Base-by-base conservation (phyloP, 2,797 vertebrate genomes). In the Manis javanica region DNA sequence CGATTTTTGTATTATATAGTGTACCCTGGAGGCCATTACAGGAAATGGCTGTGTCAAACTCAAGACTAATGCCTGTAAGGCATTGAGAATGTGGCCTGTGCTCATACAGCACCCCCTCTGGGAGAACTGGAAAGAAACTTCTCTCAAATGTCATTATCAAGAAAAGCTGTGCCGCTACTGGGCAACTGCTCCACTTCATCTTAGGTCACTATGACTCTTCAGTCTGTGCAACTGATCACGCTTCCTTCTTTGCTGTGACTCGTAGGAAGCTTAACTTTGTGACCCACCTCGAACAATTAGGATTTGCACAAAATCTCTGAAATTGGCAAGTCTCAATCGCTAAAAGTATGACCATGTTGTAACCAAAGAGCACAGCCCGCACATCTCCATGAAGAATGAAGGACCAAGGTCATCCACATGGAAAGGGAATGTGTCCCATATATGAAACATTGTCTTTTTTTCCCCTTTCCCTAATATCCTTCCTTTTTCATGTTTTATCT, bases 281-380 rank as follows among this genome's bases (percentile, higher is more conserved):
- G 64, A 64, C 9, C 49, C 42, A n/a, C 29, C 26, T 82, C 61
- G 72, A 71, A 72, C 6, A 93, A n/a, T n/a, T 11, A 71, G 12
- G 81, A 37, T 14, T 94, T 87, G 12, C 57, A 31, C 37, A 72
- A 68, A 85, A 18, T 26, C 51, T 61, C 49, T 77, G 86, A 93
- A 72, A 42, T 59, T 23, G 51, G 2, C 29, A 39, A 77, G 34
- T 81, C 72, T 63, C 18, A 23, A 21, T 23, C 42, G 55, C 59
- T 24, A 14, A 8, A 49, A 57, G 55, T 26, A 13, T 39, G 46
- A 59, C 55, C 39, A 46, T 9, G 23, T 0, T 4, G 24, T 4
- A 16, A 29, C n/a, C 10, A 1, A 26, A 3, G 59, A 93, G 23
- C 37, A 15, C 0, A 6, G 9, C n/a, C 39, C 87, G 11, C 15